Conservation (phyloP, 35 echinoderm and acorn worm species). For the Hemicentrotus pulcherrimus region DNA sequence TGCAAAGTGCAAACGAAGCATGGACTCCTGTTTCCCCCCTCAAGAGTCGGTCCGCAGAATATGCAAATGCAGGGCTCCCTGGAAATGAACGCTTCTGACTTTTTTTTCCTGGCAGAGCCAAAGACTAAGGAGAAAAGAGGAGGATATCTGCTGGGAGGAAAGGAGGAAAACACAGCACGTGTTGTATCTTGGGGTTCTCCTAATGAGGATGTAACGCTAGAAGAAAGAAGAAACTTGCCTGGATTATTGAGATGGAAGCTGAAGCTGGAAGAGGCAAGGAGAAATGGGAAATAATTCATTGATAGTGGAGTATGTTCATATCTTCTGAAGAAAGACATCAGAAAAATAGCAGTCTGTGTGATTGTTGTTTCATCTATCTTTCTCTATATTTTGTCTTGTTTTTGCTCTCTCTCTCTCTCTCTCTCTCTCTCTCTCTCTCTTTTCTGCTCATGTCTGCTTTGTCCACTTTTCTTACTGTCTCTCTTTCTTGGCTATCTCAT, state of each 20-base stretch:
- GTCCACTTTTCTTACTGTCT: too few relatives aligned
- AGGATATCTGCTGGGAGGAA: not conserved
- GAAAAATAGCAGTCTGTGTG: too few relatives aligned
- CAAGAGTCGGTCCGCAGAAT: not conserved
- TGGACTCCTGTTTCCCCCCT: slow-evolving; percentile 7
- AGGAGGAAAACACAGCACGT: not conserved
- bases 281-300: not conserved
- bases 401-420: too few relatives aligned
- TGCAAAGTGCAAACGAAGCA: slow-evolving; percentile 1
- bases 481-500: too few relatives aligned
- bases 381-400: too few relatives aligned
- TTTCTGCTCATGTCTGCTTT: too few relatives aligned
- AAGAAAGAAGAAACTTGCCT: not conserved
- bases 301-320: not conserved
- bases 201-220: not conserved
- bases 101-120: not conserved
- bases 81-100: not conserved
- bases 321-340: not conserved
- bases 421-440: too few relatives aligned
- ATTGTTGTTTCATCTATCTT: not conserved
- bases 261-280: not conserved
- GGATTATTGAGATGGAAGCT: not conserved
- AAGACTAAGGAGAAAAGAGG: not conserved
- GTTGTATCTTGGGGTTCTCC: not conserved
- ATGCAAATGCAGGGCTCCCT: not conserved